A percentile compares a stretch with the other conserved stretches of the same genome.
phyloP scores from a whole-genome alignment of 1,140 invertebrate genomes.

The Bombus sylvicola region DNA sequence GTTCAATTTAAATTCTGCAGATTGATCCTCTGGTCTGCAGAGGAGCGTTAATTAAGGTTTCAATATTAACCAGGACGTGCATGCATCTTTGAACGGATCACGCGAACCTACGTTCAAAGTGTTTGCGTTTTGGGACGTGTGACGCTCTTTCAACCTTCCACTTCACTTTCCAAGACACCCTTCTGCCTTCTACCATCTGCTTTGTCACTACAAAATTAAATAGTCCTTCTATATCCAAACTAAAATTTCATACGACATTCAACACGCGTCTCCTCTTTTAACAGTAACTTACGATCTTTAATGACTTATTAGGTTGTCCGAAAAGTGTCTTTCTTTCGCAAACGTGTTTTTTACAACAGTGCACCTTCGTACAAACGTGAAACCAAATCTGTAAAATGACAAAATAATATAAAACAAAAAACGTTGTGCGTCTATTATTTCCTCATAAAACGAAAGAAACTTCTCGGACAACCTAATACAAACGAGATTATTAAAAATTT shows the following conservation, averaged over 20 bases:
- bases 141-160: background rate
- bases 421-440: too few species aligned
- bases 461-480: too few species aligned
- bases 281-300: background rate
- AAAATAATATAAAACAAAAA: too few species aligned
- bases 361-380: too few species aligned
- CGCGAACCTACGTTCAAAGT: conserved; percentile 3
- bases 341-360: too few species aligned
- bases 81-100: conserved; percentile 32
- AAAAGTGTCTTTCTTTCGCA: too few species aligned
- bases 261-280: background rate
- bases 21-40: background rate
- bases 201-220: background rate
- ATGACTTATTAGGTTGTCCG: too few species aligned
- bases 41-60: conserved; percentile 33
- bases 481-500: background rate
- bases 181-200: too few species aligned
- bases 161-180: background rate
- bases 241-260: background rate
- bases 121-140: background rate
- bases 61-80: conserved; percentile 28
- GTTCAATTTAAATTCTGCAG: conserved; percentile 41
- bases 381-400: too few species aligned
- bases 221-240: too few species aligned
- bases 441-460: too few species aligned